These are phyloP conservation scores for Thryonomys swinderianus DNA, from an alignment of 2,113 vertebrate genomes.

Conservation along the genomic window DNA sequence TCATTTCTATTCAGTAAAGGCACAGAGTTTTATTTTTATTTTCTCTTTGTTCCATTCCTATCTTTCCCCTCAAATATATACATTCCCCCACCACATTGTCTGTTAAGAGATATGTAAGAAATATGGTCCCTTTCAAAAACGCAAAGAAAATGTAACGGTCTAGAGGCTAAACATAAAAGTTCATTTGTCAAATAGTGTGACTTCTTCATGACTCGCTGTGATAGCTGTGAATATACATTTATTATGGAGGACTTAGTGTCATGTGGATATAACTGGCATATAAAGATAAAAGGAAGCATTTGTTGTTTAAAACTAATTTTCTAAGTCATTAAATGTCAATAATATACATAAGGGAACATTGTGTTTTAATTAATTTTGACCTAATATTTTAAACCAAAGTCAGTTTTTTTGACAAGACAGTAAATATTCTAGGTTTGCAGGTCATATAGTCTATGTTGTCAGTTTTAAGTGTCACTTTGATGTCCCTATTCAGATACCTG, in stretches of 20 bases:
- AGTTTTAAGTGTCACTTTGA: background rate
- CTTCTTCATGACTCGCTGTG: background rate
- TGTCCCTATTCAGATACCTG: background rate
- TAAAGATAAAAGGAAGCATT: background rate
- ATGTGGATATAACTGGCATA: background rate
- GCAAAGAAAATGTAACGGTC: background rate
- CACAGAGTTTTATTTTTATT: background rate
- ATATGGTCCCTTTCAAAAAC: background rate
- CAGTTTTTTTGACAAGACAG: background rate
- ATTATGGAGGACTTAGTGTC: background rate
- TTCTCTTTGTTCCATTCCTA: background rate
- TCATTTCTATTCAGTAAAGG: background rate
- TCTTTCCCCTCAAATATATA: background rate
- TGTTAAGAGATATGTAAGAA: background rate
- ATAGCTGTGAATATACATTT: background rate
- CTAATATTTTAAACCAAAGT: background rate
- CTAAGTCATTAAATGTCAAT: background rate
- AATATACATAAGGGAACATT: background rate
- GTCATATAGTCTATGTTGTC: background rate
- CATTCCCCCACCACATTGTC: background rate
- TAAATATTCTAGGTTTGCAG: background rate
- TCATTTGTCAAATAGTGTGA: background rate
- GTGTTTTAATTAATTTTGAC: background rate
- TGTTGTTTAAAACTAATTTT: background rate
- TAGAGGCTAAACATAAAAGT: background rate